Evolutionary conservation across 2,113 vertebrate genomes (phyloP).

Genomic region (Capreolus pygargus): DNA sequence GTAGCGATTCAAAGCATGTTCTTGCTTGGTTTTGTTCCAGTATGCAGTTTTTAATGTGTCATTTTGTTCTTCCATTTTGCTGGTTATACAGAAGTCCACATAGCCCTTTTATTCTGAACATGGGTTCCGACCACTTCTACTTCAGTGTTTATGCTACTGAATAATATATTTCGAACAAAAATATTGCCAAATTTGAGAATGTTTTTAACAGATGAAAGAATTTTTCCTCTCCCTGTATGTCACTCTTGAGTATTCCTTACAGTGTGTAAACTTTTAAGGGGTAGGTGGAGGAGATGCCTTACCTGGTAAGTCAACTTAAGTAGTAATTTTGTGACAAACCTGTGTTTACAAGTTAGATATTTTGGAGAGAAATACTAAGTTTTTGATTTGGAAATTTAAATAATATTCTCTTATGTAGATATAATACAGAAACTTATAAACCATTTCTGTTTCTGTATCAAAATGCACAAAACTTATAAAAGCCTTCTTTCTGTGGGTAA

Average conservation of each 20-base stretch:
- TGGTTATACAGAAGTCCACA: not conserved
- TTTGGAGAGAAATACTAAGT: not conserved
- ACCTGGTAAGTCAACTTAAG: not conserved
- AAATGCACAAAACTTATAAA: not conserved
- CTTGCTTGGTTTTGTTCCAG: not conserved
- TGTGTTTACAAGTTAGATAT: not conserved
- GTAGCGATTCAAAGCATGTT: not conserved
- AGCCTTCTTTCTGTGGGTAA: not conserved
- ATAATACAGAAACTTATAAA: not conserved
- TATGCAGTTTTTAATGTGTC: not conserved
- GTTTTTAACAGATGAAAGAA: not conserved
- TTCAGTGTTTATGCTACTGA: not conserved
- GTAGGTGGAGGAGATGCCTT: not conserved
- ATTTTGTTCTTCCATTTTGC: not conserved
- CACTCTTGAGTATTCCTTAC: not conserved
- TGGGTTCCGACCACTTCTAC: not conserved
- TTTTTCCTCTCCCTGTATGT: not conserved
- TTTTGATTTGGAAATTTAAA: conserved; percentile 14
- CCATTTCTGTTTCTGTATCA: not conserved
- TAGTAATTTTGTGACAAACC: not conserved
- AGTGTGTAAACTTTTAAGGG: accelerated
- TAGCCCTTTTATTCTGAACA: not conserved
- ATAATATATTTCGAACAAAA: not conserved
- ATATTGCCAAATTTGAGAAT: not conserved
- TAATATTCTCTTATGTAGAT: not conserved